Conservation (phyloP, 2,113 vertebrate species). For the Polypterus senegalus region DNA sequence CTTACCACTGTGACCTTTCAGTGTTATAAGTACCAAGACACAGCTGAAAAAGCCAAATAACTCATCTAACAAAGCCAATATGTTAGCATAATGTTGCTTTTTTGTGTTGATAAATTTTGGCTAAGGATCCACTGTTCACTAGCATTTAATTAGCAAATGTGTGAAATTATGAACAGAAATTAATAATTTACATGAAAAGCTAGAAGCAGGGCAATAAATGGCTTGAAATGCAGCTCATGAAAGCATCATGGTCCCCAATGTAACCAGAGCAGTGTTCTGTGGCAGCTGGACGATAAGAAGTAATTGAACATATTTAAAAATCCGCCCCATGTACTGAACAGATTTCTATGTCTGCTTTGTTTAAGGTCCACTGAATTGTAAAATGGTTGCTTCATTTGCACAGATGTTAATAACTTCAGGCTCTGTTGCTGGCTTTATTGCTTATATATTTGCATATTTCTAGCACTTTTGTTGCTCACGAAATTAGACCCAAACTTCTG, state of each 20-base stretch:
- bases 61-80: too few relatives aligned
- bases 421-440: conserved; percentile 37
- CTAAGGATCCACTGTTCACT: too few relatives aligned
- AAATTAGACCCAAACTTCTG: conserved; percentile 28
- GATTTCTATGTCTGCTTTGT: conserved; percentile 57
- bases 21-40: too few relatives aligned
- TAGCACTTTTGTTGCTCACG: conserved; percentile 32
- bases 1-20: too few relatives aligned
- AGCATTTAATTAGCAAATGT: too few relatives aligned
- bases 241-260: conserved; percentile 32
- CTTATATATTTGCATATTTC: conserved; percentile 48
- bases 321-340: conserved; percentile 47
- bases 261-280: conserved; percentile 34
- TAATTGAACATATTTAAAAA: conserved; percentile 60
- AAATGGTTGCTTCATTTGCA: conserved; percentile 54
- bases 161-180: too few relatives aligned
- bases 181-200: too few relatives aligned
- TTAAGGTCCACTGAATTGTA: conserved; percentile 66
- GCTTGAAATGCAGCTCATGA: conserved; percentile 32
- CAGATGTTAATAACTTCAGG: conserved; percentile 64
- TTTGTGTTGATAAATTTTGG: too few relatives aligned
- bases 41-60: too few relatives aligned
- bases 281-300: conserved; percentile 46
- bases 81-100: too few relatives aligned
- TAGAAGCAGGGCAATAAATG: background rate